Base-by-base conservation (phyloP, 2,888 invertebrate genomes). In the Oasisia sp. region DNA sequence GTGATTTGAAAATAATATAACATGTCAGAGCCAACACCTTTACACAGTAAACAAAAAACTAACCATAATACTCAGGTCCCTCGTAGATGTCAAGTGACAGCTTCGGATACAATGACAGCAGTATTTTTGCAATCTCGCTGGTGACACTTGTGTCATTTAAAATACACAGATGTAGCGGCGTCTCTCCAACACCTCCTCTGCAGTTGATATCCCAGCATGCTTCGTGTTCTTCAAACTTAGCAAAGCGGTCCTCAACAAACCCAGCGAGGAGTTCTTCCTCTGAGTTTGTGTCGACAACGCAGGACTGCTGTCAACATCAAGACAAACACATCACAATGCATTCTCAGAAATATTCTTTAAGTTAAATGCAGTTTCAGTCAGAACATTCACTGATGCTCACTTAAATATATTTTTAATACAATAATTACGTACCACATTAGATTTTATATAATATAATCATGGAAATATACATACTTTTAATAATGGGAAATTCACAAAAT, bases 171-270 rank as follows among this genome's bases (percentile, higher is more conserved):
- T 99, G 99, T 19, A 99, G 97, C 1, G 99, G 97, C 5, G 98
- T 98, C 97, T 99, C 99, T 0, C 99, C 99, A 0, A 99, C 97
- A 0, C 99, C 98, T 0, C 99, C 99, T 19, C 99, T 97, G 96
- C 98, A 98, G 95, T 98, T 98, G 98, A 99, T 98, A 96, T 99
- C 98, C 99, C 99, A 99, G 96, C 99, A 99, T 0, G 99, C 99
- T 94, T 98, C 95, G 93, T 97, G 97, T 89, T 92, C 94, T 32
- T 93, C 92, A 92, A 95, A 94, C 93, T 74, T 92, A 44, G 94
- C 95, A 92, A 95, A 95, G 32, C 94, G 93, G 90, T 95, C 94
- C 32, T 95, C 94, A 50, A 94, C 93, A 92, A 93, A 95, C 56
- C 95, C 94, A 14, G 93, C 92, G 19, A 94, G 91, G 19, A 95